These are phyloP conservation scores for Sigmodon hispidus DNA, from an alignment of 2,113 vertebrate species.

Conservation along the genomic window DNA sequence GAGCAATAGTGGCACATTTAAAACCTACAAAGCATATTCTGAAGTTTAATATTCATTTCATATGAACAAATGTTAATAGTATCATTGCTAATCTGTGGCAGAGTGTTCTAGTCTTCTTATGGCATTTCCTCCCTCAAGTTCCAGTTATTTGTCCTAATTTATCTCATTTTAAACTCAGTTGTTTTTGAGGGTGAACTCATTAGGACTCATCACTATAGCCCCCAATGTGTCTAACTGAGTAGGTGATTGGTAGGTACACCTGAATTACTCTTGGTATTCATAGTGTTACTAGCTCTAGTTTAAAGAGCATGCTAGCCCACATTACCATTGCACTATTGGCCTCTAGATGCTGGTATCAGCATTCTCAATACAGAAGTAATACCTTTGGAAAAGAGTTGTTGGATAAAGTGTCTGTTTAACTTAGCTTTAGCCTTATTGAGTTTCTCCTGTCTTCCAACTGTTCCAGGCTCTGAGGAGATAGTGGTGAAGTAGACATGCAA, in stretches of 20 bases:
- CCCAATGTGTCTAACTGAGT: background rate
- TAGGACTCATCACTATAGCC: background rate
- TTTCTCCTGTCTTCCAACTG: background rate
- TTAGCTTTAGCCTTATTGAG: background rate
- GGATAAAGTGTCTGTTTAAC: slow-evolving; percentile 11
- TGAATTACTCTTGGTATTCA: background rate
- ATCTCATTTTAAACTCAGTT: slow-evolving; percentile 14
- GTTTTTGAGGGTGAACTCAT: slow-evolving; percentile 3
- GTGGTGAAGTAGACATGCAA: background rate
- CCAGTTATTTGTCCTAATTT: slow-evolving; percentile 12
- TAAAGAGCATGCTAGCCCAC: background rate
- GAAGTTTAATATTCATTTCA: background rate
- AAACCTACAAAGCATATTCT: background rate
- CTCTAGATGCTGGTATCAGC: background rate
- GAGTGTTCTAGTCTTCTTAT: background rate
- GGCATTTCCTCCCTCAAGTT: slow-evolving; percentile 13
- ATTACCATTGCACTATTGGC: background rate
- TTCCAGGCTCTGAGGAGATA: slow-evolving; percentile 9
- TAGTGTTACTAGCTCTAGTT: slow-evolving; percentile 5
- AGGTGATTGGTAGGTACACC: slow-evolving; percentile 17
- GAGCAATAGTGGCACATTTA: background rate
- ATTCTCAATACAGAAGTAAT: slow-evolving; percentile 10
- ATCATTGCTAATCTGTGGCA: background rate
- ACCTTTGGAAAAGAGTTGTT: slow-evolving; percentile 21
- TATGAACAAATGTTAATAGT: background rate